Evolutionary conservation across 2,113 vertebrate genomes (phyloP).

Genomic region (Desmodus rotundus): DNA sequence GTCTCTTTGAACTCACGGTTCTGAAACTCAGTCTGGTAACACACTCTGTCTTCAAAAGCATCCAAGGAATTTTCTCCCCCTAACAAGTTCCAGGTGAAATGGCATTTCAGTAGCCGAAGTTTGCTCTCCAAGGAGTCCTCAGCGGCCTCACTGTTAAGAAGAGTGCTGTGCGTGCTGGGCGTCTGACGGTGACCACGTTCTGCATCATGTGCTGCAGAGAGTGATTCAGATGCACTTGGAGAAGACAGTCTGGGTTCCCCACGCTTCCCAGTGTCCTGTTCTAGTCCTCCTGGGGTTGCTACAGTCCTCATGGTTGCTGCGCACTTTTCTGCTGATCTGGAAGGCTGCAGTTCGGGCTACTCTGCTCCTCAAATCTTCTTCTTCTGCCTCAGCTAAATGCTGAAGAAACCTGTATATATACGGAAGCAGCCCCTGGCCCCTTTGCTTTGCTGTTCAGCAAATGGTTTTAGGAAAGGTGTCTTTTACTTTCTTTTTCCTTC

Average conservation of each 20-base stretch:
- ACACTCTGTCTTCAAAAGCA: slow-evolving; percentile 50
- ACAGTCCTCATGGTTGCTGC: not conserved
- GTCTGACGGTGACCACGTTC: not conserved
- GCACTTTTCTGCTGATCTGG: too few relatives aligned
- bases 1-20: slow-evolving; percentile 31
- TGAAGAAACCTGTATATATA: not conserved
- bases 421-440: too few relatives aligned
- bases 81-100: slow-evolving; percentile 71
- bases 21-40: slow-evolving; percentile 13
- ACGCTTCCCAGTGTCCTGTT: not conserved
- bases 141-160: not conserved
- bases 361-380: not conserved
- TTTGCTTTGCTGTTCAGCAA: not conserved
- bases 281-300: not conserved
- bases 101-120: slow-evolving; percentile 63
- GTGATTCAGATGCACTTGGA: not conserved
- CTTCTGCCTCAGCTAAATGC: not conserved
- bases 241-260: not conserved
- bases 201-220: not conserved
- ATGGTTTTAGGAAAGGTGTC: not conserved
- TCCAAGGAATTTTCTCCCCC: not conserved
- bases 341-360: not conserved
- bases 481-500: too few relatives aligned
- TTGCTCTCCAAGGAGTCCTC: slow-evolving; percentile 21
- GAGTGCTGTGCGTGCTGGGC: not conserved